These are phyloP conservation scores for Cosmorhoe ocellata DNA, from an alignment of 2,888 invertebrate genomes.

Conservation along the genomic window DNA sequence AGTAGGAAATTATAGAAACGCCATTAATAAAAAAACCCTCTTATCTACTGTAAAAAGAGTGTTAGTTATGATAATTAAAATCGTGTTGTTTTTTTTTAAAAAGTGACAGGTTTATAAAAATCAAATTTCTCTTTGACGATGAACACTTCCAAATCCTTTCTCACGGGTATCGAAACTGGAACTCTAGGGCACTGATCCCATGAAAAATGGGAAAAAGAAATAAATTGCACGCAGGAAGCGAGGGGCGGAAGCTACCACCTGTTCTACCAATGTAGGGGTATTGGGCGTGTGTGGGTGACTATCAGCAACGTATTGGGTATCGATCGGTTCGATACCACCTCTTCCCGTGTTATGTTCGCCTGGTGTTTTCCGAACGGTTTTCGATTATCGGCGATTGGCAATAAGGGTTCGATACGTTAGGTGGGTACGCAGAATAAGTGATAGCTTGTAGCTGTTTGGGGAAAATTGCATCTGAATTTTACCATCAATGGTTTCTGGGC, in stretches of 20 bases:
- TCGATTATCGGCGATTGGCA: slow-evolving; percentile 76
- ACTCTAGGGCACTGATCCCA: slow-evolving; percentile 14
- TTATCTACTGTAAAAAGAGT: no score
- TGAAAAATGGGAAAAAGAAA: slow-evolving; percentile 11
- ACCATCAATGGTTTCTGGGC: no score
- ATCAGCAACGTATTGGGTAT: slow-evolving; percentile 47
- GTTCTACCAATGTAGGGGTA: slow-evolving; percentile 23
- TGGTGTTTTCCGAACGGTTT: slow-evolving; percentile 76
- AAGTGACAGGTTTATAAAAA: no score
- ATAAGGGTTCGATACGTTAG: slow-evolving; percentile 53
- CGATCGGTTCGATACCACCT: slow-evolving; percentile 71
- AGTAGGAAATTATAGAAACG: no score
- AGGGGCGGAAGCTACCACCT: slow-evolving; percentile 34
- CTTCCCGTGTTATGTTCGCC: slow-evolving; percentile 49
- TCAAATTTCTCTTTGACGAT: neutral
- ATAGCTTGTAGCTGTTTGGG: neutral
- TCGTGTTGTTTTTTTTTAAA: no score
- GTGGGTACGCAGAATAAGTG: slow-evolving; percentile 4
- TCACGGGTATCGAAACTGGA: slow-evolving; percentile 19
- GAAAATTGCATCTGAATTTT: neutral
- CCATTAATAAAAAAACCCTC: no score
- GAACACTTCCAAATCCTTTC: slow-evolving; percentile 18
- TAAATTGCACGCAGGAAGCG: slow-evolving; percentile 21
- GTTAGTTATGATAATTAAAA: no score
- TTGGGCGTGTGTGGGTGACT: slow-evolving; percentile 16